Percentiles rank a stretch among this genome's conserved stretches.
Conservation (phyloP, 1,140 invertebrate genomes). For the Saxidomus purpurata region DNA sequence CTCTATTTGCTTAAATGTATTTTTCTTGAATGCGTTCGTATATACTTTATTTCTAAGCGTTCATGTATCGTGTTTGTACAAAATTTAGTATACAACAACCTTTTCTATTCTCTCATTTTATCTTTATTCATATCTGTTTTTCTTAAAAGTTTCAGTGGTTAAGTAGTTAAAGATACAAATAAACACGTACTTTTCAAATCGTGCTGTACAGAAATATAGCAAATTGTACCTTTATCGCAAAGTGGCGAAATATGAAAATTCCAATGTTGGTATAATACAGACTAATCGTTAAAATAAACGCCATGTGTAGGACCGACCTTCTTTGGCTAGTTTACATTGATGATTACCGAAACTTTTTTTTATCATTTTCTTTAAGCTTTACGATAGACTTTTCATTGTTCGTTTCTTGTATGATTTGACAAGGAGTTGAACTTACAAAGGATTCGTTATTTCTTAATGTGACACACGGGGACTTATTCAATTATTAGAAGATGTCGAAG, state of each 20-base stretch:
- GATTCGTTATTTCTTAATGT: conserved; percentile 9
- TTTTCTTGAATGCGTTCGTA: too few species aligned
- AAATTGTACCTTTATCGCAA: background rate
- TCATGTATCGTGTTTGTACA: too few species aligned
- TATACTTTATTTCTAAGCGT: too few species aligned
- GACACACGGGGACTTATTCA: background rate
- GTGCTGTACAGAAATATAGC: too few species aligned
- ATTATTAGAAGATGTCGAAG: background rate
- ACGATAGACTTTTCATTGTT: background rate
- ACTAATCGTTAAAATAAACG: conserved; percentile 39
- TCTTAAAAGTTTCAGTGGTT: too few species aligned
- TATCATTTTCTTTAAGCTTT: conserved; percentile 4
- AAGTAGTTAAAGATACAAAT: too few species aligned
- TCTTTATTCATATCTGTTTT: too few species aligned
- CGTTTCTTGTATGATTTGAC: background rate
- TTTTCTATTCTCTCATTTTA: too few species aligned
- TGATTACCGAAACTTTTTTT: conserved; percentile 10
- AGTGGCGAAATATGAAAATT: conserved; percentile 13
- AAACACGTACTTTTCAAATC: too few species aligned
- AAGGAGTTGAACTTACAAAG: background rate
- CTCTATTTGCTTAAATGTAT: too few species aligned
- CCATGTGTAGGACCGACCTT: background rate
- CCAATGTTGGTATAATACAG: conserved; percentile 30
- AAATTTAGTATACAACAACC: too few species aligned
- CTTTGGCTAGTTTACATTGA: conserved; percentile 16